These are phyloP conservation scores for Chrysotoxum bicinctum DNA, from an alignment of 2,888 invertebrate species.

Conservation along the genomic window DNA sequence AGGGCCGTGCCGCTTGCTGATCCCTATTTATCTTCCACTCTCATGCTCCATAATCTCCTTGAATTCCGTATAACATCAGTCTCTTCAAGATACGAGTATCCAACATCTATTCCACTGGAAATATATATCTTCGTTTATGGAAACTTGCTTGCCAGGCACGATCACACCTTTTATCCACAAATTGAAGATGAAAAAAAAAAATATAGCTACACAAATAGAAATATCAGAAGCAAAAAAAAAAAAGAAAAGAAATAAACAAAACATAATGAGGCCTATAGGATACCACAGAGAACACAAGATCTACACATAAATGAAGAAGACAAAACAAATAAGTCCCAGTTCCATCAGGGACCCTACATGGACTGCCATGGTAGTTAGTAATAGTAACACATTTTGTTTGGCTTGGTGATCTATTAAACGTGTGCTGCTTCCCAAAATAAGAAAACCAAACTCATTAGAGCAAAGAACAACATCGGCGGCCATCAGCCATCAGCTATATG, in stretches of 20 bases:
- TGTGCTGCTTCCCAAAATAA: conserved; percentile 57
- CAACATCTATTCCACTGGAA: conserved; percentile 28
- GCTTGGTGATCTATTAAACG: conserved; percentile 59
- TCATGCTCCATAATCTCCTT: conserved; percentile 37
- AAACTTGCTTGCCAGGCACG: conserved; percentile 53
- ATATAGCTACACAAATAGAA: conserved; percentile 29
- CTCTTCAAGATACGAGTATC: background rate
- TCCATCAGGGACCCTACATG: conserved; percentile 33
- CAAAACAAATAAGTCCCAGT: conserved; percentile 35
- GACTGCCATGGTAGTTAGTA: conserved; percentile 54
- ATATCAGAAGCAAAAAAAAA: conserved; percentile 4
- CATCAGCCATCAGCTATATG: background rate
- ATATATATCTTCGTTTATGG: conserved; percentile 49
- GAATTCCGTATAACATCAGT: conserved; percentile 22
- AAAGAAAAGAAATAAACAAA: conserved; percentile 42
- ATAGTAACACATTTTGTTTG: conserved; percentile 61
- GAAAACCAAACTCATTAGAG: conserved; percentile 33
- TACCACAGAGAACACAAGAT: conserved; percentile 13
- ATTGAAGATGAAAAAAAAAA: conserved; percentile 1
- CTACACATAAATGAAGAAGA: background rate
- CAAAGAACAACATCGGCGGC: conserved; percentile 34
- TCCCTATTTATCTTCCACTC: conserved; percentile 56
- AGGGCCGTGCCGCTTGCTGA: conserved; percentile 45
- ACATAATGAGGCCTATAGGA: conserved; percentile 62
- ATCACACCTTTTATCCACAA: conserved; percentile 66